Evolutionary conservation across 2,888 invertebrate genomes (phyloP), one percentile per base, ranked within the genome.

Genomic region (Conistra vaccinii): DNA sequence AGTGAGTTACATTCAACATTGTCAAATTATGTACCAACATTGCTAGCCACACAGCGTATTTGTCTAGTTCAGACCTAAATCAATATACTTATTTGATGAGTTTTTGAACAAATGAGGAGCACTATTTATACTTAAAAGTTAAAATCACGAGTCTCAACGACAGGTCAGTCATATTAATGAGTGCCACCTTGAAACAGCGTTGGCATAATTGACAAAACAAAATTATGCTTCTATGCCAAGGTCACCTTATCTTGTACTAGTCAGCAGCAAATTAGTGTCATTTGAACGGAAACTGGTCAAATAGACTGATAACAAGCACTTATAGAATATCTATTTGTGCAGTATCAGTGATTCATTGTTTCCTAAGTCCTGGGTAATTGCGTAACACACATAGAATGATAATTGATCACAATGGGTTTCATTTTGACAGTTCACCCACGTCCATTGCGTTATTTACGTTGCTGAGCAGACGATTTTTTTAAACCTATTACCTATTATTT

Each of bases 261-360:
- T 81, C 81, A 77, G 75, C 66, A 75, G 53, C 72, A 78, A 87
- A 90, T 89, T 88, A 88, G 88, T 87, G 84, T 83, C 83, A 88
- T 88, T 82, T 69, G 60, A 85, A 80, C 87, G 90, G 90, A 90
- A 89, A 87, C 85, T 85, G 89, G 88, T 90, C 85, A 90, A 91
- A 69, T 89, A 81, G 48, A 81, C 79, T 78, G 90, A 89, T 90
- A 90, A 90, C 75, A 66, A 81, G 45, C 81, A 87, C 85, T 72
- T 80, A 78, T 72, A 51, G 67, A 63, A 68, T 76, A 81, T 74
- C 58, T 77, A 77, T 77, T 76, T 48, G 66, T 82, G 57, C 76
- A 74, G 29, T 53, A 39, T 63, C 29, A 48, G 65, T 81, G 73
- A 81, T 79, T 76, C 73, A 81, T 61, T 77, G 66, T 53, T 55